Conservation (phyloP, 2,888 invertebrate species). For the Parasteatoda lunata region DNA sequence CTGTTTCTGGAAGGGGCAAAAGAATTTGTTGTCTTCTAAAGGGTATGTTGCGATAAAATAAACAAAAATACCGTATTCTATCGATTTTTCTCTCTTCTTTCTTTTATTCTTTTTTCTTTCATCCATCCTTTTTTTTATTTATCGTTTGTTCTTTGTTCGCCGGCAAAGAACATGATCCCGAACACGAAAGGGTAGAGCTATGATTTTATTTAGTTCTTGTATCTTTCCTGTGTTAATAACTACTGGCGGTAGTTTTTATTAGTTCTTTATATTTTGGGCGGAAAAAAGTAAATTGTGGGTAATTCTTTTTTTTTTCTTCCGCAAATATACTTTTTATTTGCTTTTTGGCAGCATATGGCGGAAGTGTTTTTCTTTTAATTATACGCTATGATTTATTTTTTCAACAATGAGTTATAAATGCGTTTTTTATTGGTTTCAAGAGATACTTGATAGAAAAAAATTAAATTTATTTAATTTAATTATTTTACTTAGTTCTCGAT, state of each 20-base stretch:
- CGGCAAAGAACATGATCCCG: slow-evolving; percentile 59
- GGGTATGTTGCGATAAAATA: slow-evolving; percentile 34
- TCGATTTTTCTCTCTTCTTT: slow-evolving; percentile 31
- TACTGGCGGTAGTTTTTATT: slow-evolving; percentile 31
- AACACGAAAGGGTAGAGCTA: slow-evolving; percentile 58
- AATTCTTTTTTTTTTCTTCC: no score
- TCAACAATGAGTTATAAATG: no score
- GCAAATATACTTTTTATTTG: no score
- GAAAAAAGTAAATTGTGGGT: no score
- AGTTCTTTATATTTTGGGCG: slow-evolving; percentile 9
- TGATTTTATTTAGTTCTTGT: slow-evolving; percentile 65
- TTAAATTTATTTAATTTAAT: no score
- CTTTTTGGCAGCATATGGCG: no score
- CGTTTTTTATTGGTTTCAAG: no score
- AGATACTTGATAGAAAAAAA: no score
- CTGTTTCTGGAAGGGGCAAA: slow-evolving; percentile 29
- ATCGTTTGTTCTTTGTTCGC: slow-evolving; percentile 63
- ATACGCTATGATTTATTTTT: no score
- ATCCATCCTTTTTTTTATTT: slow-evolving; percentile 27
- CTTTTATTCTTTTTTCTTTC: slow-evolving; percentile 10
- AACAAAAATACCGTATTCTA: slow-evolving; percentile 52
- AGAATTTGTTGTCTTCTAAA: slow-evolving; percentile 48
- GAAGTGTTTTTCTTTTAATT: no score
- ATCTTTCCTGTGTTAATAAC: slow-evolving; percentile 62
- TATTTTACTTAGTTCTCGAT: no score